Evolutionary conservation across 2,113 vertebrate genomes (phyloP).

Genomic region (Menura novaehollandiae): DNA sequence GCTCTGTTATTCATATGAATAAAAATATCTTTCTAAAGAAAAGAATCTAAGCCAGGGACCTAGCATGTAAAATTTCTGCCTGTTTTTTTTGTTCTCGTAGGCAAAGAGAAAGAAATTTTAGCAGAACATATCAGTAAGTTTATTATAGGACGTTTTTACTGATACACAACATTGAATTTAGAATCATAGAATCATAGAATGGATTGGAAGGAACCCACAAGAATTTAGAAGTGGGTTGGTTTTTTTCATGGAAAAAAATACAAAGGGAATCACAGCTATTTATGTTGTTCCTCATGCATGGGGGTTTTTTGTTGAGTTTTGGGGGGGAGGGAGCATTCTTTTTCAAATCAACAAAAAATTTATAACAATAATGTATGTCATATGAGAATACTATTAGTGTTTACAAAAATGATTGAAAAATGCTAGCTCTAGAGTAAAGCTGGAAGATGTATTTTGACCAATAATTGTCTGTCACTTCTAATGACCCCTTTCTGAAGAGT

Average conservation of each 20-base stretch:
- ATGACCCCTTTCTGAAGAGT: background rate
- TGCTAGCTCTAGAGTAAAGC: background rate
- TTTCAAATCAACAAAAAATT: background rate
- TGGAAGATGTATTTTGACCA: background rate
- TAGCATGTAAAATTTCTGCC: background rate
- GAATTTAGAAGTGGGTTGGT: background rate
- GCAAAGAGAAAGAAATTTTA: background rate
- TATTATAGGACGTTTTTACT: background rate
- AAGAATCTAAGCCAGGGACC: background rate
- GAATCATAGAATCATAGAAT: background rate
- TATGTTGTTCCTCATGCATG: background rate
- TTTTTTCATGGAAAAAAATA: background rate
- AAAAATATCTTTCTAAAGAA: background rate
- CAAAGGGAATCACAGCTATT: background rate
- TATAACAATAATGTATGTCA: background rate
- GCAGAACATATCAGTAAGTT: background rate
- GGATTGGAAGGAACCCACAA: rapidly evolving
- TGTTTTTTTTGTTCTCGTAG: background rate
- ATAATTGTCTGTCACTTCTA: background rate
- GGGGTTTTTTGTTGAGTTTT: background rate
- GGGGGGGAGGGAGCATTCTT: rapidly evolving
- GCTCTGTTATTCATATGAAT: background rate
- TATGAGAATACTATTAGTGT: background rate
- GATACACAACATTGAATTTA: background rate
- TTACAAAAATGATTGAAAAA: background rate